phyloP scores from a whole-genome alignment of 2,797 vertebrate genomes.

The Brachymystax lenok region DNA sequence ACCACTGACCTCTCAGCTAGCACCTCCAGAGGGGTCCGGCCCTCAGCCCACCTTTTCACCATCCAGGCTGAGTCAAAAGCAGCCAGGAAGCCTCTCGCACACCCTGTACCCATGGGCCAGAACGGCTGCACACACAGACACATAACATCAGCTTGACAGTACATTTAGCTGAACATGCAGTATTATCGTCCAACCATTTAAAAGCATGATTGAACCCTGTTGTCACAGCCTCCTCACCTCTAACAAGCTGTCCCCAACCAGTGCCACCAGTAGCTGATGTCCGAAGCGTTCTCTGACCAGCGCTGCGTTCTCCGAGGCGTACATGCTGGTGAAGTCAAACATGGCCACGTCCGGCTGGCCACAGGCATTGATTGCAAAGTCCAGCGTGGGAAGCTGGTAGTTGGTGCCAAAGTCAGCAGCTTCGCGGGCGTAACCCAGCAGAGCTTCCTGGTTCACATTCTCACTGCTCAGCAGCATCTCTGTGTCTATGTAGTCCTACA shows the following conservation, averaged over 20 bases:
- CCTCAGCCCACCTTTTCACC: constrained; percentile 93
- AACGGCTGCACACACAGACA: constrained; percentile 83
- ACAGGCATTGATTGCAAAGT: constrained; percentile 93
- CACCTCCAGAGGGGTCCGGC: constrained; percentile 83
- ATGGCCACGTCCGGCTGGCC: constrained; percentile 95
- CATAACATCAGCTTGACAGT: constrained; percentile 72
- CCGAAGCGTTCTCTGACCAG: constrained; percentile 88
- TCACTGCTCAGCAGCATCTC: constrained; percentile 87
- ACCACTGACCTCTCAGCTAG: constrained; percentile 89
- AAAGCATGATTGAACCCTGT: neutral
- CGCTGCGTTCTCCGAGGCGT: constrained; percentile 93
- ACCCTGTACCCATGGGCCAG: constrained; percentile 99
- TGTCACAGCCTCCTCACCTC: constrained; percentile 78
- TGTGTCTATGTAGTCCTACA: constrained; percentile 90
- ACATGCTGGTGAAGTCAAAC: constrained; percentile 99
- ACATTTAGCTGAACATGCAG: neutral
- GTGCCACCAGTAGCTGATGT: constrained; percentile 89
- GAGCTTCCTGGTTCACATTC: constrained; percentile 93
- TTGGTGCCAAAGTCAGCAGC: constrained; percentile 96
- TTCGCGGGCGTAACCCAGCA: constrained; percentile 91
- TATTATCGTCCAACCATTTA: neutral
- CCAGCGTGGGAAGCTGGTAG: constrained; percentile 93
- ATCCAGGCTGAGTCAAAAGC: constrained; percentile 97
- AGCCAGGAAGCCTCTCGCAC: constrained; percentile 94
- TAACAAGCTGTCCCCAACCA: constrained; percentile 95